Percentiles rank a stretch among this genome's conserved stretches.
These are phyloP conservation scores for Euborellia annulipes DNA, from an alignment of 1,140 invertebrate genomes.

Conservation along the genomic window DNA sequence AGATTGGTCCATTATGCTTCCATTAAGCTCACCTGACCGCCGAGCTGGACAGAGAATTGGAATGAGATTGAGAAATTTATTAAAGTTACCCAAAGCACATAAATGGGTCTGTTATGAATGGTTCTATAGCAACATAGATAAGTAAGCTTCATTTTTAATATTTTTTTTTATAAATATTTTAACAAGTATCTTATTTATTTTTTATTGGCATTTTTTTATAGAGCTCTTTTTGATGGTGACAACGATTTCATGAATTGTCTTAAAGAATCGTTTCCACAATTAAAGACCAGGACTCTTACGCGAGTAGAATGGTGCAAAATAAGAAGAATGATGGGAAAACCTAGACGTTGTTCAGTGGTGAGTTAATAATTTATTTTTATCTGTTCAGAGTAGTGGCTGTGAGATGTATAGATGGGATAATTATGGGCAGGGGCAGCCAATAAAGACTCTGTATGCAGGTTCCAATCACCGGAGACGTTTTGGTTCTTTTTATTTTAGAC, in stretches of 20 bases:
- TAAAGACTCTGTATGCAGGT: too few species aligned
- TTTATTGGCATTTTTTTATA: constrained; percentile 24
- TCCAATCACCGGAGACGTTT: too few species aligned
- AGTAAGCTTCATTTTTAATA: constrained; percentile 33
- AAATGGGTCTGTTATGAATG: constrained; percentile 99
- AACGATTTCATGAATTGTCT: constrained; percentile 95
- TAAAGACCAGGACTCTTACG: constrained; percentile 71
- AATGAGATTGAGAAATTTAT: constrained; percentile 78
- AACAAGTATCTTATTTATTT: neutral
- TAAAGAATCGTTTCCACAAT: constrained; percentile 83
- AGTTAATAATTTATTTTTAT: constrained; percentile 1
- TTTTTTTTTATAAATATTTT: too few species aligned
- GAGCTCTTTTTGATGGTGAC: constrained; percentile 83
- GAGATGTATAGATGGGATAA: too few species aligned
- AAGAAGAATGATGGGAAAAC: constrained; percentile 91
- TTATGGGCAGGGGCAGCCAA: too few species aligned
- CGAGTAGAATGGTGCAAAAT: constrained; percentile 93
- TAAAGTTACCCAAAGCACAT: constrained; percentile 96
- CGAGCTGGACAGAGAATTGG: constrained; percentile 79
- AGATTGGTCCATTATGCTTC: too few species aligned
- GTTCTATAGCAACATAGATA: constrained; percentile 97
- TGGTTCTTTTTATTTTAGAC: too few species aligned
- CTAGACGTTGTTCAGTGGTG: constrained; percentile 69
- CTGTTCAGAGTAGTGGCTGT: too few species aligned
- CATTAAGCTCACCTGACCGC: constrained; percentile 40